phyloP scores from a whole-genome alignment of 2,113 vertebrate species.

The Hydropotes inermis region DNA sequence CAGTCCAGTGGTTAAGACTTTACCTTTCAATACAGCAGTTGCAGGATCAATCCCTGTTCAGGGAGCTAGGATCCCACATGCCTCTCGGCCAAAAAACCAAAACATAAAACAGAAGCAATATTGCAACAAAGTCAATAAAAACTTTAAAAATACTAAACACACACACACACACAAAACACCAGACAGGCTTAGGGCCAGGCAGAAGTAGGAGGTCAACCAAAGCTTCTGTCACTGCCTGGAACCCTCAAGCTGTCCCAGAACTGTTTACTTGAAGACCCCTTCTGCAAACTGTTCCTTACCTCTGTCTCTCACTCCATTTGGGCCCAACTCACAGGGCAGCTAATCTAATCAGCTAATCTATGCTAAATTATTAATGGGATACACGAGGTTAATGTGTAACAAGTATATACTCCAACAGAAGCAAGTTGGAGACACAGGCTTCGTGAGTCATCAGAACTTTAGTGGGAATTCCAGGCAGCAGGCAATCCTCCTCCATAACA shows the following conservation, averaged over 20 bases:
- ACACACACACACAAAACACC: background rate
- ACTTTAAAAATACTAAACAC: background rate
- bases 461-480: background rate
- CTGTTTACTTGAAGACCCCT: background rate
- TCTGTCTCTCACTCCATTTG: background rate
- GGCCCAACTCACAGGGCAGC: background rate
- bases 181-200: background rate
- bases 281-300: background rate
- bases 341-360: slow-evolving; percentile 51
- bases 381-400: slow-evolving; percentile 45
- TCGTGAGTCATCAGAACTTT: background rate
- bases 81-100: background rate
- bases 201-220: background rate
- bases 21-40: background rate
- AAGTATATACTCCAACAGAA: background rate
- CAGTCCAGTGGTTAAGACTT: background rate
- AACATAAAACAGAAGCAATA: background rate
- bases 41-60: background rate
- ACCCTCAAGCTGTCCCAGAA: background rate
- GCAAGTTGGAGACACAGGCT: background rate
- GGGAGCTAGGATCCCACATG: background rate
- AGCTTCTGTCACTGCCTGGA: background rate
- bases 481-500: background rate
- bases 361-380: slow-evolving; percentile 58
- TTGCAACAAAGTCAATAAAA: background rate